Percentiles rank a stretch among this genome's conserved stretches.
These are phyloP conservation scores for Bradypus variegatus DNA, from an alignment of 2,797 vertebrate species.

Conservation along the genomic window DNA sequence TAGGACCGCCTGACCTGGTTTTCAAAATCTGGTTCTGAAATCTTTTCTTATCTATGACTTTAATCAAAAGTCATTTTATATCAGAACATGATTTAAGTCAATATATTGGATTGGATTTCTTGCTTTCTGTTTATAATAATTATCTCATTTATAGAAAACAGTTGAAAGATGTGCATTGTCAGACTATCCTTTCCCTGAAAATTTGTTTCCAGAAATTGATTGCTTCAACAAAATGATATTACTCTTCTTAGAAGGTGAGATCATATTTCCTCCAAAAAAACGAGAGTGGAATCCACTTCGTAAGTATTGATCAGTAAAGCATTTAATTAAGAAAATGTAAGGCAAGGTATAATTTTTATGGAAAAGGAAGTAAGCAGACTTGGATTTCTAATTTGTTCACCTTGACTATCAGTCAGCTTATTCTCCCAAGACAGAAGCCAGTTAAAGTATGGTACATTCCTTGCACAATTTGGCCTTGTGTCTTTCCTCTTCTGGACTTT, in stretches of 20 bases:
- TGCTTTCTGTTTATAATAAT: slow-evolving; percentile 18
- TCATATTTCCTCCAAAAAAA: neutral
- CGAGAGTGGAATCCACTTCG: neutral
- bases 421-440: fast-evolving
- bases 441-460: fast-evolving
- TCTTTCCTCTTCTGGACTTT: neutral
- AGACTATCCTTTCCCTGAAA: slow-evolving; percentile 28
- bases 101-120: neutral
- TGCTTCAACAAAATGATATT: neutral
- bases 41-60: neutral
- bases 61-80: neutral
- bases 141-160: neutral
- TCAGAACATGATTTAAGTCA: neutral
- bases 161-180: neutral
- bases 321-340: slow-evolving; percentile 15
- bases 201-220: slow-evolving; percentile 21
- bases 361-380: neutral
- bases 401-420: neutral
- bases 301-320: neutral
- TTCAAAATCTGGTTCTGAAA: slow-evolving; percentile 3
- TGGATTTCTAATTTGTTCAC: too few species aligned
- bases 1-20: neutral
- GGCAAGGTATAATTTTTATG: neutral
- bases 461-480: fast-evolving
- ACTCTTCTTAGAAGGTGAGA: neutral